Evolutionary conservation across 1,140 invertebrate species (phyloP).

Genomic region (Nebria ingens): DNA sequence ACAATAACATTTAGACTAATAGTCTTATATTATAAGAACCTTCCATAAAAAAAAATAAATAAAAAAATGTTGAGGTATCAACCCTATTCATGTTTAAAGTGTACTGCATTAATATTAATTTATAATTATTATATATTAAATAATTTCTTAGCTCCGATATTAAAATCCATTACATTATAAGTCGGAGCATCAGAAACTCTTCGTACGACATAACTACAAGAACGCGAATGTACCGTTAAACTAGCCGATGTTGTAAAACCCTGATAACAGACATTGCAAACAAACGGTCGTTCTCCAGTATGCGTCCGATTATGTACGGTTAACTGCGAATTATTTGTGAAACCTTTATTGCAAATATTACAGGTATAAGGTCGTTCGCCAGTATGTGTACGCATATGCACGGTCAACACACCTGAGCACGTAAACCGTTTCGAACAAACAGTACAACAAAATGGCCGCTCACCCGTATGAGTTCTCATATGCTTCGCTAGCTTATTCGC

Average conservation of each 20-base stretch:
- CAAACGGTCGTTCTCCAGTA: conserved; percentile 45
- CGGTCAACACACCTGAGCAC: conserved; percentile 37
- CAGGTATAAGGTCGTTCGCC: conserved; percentile 42
- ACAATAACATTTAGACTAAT: too few relatives aligned
- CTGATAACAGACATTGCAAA: conserved; percentile 37
- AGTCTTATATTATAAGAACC: too few relatives aligned
- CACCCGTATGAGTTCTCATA: conserved; percentile 37
- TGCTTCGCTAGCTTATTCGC: conserved; percentile 34
- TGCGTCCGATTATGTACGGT: neutral
- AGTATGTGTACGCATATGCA: conserved; percentile 36
- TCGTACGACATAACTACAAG: neutral
- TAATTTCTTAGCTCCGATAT: neutral
- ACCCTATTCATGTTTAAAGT: too few relatives aligned
- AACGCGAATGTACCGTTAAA: conserved; percentile 35
- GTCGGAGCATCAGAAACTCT: neutral
- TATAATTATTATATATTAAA: neutral
- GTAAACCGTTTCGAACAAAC: conserved; percentile 38
- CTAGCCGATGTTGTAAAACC: conserved; percentile 29
- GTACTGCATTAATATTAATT: too few relatives aligned
- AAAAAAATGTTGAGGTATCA: too few relatives aligned
- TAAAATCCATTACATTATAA: neutral
- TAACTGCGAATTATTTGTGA: conserved; percentile 12
- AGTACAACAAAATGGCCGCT: conserved; percentile 35
- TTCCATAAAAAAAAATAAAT: too few relatives aligned
- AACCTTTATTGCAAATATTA: conserved; percentile 23